phyloP scores from a whole-genome alignment of 2,797 vertebrate species.

The Calcarius lapponicus region DNA sequence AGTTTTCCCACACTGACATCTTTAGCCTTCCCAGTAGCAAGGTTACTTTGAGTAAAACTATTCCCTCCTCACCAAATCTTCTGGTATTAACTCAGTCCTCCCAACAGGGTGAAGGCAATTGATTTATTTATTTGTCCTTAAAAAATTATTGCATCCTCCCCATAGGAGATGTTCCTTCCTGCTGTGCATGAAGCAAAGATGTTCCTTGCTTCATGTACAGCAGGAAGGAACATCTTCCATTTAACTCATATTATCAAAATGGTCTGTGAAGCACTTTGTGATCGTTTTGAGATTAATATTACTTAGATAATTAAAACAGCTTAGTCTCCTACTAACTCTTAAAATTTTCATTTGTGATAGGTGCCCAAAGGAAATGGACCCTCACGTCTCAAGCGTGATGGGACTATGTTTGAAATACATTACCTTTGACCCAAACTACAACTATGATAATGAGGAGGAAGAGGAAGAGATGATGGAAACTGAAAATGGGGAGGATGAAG shows the following conservation, averaged over 20 bases:
- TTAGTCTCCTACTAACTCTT: neutral
- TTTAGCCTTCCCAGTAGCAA: neutral
- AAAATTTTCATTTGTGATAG: conserved; percentile 58
- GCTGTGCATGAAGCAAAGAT: too few species aligned
- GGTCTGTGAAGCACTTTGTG: neutral
- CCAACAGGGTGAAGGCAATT: neutral
- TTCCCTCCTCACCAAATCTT: neutral
- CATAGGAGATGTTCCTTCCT: neutral
- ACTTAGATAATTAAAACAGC: neutral
- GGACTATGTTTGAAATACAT: conserved; percentile 90
- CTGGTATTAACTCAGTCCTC: neutral
- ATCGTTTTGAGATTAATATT: neutral
- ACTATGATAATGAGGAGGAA: conserved; percentile 84
- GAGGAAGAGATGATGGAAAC: conserved; percentile 87
- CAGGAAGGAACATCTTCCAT: neutral
- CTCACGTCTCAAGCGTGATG: conserved; percentile 85
- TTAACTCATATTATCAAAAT: neutral
- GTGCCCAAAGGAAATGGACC: conserved; percentile 88
- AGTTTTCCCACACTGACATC: neutral
- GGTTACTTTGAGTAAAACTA: neutral
- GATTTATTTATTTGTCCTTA: neutral
- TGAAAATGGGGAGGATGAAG: conserved; percentile 84
- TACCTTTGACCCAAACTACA: conserved; percentile 94
- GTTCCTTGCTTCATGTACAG: neutral
- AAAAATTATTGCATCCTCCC: neutral